Evolutionary conservation across 2,888 invertebrate genomes (phyloP).

Genomic region (Acanthosepion lycidas): DNA sequence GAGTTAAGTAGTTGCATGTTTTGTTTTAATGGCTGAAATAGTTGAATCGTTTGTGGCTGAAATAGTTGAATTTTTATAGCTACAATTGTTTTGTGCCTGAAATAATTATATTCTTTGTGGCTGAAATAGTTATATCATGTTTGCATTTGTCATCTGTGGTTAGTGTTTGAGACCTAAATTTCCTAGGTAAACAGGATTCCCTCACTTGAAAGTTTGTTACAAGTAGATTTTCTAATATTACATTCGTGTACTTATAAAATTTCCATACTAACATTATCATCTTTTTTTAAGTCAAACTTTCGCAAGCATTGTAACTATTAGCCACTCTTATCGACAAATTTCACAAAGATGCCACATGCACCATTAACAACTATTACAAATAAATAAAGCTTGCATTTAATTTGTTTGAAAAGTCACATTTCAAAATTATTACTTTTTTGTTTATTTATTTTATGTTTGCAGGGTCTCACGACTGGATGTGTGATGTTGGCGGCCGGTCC

Average conservation of each 20-base stretch:
- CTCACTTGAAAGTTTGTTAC: neutral
- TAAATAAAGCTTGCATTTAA: neutral
- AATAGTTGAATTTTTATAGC: no score
- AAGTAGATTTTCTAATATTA: neutral
- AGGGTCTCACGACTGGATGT: neutral
- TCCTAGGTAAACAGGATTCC: neutral
- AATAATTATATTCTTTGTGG: no score
- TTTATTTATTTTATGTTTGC: neutral
- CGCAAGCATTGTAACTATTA: neutral
- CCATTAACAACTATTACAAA: neutral
- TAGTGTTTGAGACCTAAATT: neutral
- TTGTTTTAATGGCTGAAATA: no score
- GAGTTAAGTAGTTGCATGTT: no score
- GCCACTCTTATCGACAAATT: neutral
- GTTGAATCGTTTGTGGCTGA: no score
- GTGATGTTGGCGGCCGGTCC: neutral
- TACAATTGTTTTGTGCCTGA: no score
- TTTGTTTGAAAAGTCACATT: constrained; percentile 20
- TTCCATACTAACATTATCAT: neutral
- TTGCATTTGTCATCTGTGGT: neutral
- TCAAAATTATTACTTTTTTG: neutral
- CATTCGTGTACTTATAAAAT: neutral
- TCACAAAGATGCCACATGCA: neutral
- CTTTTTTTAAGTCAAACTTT: neutral
- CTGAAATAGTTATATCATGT: no score